A percentile compares a stretch with the other conserved stretches of the same genome.
Evolutionary conservation across 2,113 vertebrate genomes (phyloP).

Genomic region (Nymphicus hollandicus): DNA sequence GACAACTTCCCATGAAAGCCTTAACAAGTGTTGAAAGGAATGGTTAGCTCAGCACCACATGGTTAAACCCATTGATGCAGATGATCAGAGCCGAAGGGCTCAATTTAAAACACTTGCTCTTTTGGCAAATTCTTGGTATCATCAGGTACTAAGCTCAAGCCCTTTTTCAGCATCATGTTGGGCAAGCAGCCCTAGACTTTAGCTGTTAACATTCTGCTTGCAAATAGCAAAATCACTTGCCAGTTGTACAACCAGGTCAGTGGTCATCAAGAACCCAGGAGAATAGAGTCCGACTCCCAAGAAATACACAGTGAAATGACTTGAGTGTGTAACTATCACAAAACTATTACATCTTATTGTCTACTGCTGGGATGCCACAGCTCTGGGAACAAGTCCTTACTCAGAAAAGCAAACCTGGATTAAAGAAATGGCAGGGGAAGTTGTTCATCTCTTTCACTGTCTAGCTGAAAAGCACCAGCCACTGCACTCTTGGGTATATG

Average conservation of each 20-base stretch:
- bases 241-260: neutral
- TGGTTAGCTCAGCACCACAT: neutral
- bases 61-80: neutral
- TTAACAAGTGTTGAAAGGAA: neutral
- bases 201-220: neutral
- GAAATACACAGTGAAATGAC: neutral
- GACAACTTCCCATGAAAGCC: neutral
- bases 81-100: neutral
- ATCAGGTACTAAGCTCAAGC: neutral
- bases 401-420: neutral
- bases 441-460: neutral
- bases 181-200: neutral
- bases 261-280: neutral
- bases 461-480: neutral
- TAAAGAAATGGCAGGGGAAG: neutral
- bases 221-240: neutral
- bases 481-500: neutral
- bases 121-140: neutral
- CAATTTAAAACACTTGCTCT: neutral
- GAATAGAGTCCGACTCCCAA: neutral
- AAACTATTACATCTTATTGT: neutral
- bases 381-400: neutral
- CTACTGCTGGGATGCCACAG: neutral
- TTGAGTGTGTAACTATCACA: fast-evolving
- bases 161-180: neutral